phyloP scores from a whole-genome alignment of 2,888 invertebrate species.

The Odontomyia ornata region DNA sequence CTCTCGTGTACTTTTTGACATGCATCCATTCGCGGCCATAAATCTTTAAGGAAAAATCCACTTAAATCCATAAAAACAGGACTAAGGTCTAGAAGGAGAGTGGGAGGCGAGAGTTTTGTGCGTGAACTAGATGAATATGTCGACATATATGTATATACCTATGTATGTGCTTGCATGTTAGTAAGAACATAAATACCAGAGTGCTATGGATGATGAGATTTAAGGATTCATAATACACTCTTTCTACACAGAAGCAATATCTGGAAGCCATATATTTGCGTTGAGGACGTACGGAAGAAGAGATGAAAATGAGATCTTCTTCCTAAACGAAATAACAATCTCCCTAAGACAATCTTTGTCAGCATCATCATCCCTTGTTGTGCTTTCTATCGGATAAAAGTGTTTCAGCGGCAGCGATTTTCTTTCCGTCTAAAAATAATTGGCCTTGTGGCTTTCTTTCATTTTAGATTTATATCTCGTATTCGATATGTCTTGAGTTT shows the following conservation, averaged over 20 bases:
- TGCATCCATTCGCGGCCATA: constrained; percentile 24
- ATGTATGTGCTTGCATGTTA: not conserved
- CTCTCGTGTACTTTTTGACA: constrained; percentile 21
- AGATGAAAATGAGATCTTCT: not conserved
- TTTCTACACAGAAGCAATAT: not conserved
- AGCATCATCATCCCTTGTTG: not conserved
- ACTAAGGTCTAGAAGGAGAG: not conserved
- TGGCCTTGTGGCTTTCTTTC: constrained; percentile 42
- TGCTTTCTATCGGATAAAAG: not conserved
- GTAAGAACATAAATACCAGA: not conserved
- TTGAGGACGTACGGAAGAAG: not conserved
- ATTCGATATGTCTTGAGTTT: constrained; percentile 10
- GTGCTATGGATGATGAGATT: constrained; percentile 21
- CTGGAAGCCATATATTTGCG: constrained; percentile 22
- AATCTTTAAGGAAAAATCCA: constrained; percentile 27
- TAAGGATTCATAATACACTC: constrained; percentile 19
- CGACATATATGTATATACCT: not conserved
- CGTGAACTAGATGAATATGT: no score
- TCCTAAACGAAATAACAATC: constrained; percentile 4
- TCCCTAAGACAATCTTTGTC: not conserved
- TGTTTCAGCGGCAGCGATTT: constrained; percentile 17
- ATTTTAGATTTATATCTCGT: constrained; percentile 18
- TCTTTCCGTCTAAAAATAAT: constrained; percentile 36
- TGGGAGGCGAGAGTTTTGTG: no score
- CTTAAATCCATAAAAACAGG: constrained; percentile 1